Conservation (phyloP, 2,113 vertebrate genomes). For the Ranitomeya imitator region DNA sequence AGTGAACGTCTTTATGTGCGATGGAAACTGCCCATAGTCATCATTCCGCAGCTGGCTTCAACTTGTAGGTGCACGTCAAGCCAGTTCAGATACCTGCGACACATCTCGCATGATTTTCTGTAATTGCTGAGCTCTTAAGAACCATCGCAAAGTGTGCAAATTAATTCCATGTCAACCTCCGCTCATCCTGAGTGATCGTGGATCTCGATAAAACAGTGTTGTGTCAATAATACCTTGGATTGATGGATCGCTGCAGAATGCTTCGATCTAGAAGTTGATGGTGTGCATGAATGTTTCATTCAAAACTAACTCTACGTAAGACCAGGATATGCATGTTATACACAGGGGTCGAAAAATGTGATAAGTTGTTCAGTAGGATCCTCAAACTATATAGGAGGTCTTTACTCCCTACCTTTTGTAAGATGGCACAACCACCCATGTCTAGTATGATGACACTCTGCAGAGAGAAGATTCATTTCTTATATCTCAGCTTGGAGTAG, state of each 20-base stretch:
- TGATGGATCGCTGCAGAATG: background rate
- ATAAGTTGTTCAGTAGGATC: background rate
- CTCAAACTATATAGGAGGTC: background rate
- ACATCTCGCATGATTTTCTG: background rate
- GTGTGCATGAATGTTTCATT: background rate
- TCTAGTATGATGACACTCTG: background rate
- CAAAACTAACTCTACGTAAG: background rate
- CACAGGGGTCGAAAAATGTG: background rate
- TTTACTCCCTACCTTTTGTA: background rate
- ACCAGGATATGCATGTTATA: background rate
- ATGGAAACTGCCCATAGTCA: background rate
- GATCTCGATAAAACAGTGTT: background rate
- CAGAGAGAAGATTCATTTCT: background rate
- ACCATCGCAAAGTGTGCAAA: background rate
- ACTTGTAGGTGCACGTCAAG: background rate
- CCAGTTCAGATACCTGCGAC: background rate
- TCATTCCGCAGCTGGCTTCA: background rate
- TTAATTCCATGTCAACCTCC: background rate
- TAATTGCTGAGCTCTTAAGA: background rate
- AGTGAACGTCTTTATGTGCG: background rate
- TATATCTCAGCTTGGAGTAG: background rate
- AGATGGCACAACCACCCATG: background rate
- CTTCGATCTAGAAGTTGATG: background rate
- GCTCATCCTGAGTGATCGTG: background rate
- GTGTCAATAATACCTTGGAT: background rate